A percentile compares a stretch with the other conserved stretches of the same genome.
These are phyloP conservation scores for Erebia aethiops DNA, from an alignment of 2,888 invertebrate species.

Conservation along the genomic window DNA sequence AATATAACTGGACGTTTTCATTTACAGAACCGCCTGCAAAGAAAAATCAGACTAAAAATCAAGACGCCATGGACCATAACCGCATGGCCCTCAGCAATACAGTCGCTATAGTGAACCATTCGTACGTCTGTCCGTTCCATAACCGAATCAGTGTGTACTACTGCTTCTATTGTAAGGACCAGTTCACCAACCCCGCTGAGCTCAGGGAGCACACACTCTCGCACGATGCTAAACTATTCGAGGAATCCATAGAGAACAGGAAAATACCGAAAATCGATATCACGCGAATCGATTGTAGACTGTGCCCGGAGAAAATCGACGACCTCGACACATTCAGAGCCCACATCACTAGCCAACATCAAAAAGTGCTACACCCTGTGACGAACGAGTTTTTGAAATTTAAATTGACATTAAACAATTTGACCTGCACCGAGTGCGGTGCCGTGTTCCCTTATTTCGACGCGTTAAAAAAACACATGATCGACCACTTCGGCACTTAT, in stretches of 20 bases:
- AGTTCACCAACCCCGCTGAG: constrained; percentile 69
- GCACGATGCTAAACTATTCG: constrained; percentile 46
- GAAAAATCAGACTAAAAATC: constrained; percentile 42
- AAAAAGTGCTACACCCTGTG: constrained; percentile 65
- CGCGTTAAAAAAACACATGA: constrained; percentile 75
- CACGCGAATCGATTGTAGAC: constrained; percentile 66
- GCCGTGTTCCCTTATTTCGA: constrained; percentile 68
- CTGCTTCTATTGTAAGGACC: constrained; percentile 72
- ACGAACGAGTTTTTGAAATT: constrained; percentile 66
- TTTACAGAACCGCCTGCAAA: constrained; percentile 20
- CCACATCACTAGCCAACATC: constrained; percentile 59
- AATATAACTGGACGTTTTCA: background rate
- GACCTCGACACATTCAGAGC: constrained; percentile 61
- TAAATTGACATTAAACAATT: constrained; percentile 41
- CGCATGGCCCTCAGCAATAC: constrained; percentile 63
- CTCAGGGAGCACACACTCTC: constrained; percentile 50
- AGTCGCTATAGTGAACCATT: constrained; percentile 61
- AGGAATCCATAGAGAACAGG: constrained; percentile 46
- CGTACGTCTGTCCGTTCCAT: constrained; percentile 69
- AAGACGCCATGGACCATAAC: constrained; percentile 53
- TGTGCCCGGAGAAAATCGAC: constrained; percentile 58
- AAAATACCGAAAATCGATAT: constrained; percentile 74
- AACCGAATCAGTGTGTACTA: constrained; percentile 72
- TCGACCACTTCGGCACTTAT: constrained; percentile 71
- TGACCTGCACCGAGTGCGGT: constrained; percentile 41